A percentile compares a stretch with the other conserved stretches of the same genome.
Conservation (phyloP, 2,113 vertebrate genomes). For the Pimephales promelas region DNA sequence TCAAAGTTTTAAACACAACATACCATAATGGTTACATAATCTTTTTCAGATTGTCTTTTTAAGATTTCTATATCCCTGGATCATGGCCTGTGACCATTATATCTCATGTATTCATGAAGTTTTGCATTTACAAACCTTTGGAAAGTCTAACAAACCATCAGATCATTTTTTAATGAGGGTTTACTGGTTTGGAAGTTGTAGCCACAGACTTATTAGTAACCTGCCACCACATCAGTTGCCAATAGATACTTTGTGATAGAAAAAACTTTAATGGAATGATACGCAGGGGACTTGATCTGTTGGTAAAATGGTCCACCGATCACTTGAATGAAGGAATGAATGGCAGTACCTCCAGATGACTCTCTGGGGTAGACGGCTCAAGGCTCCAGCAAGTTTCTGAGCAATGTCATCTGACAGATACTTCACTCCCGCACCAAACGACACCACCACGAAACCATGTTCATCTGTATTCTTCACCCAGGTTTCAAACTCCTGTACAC, state of each 20-base stretch:
- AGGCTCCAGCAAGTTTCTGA: conserved; percentile 87
- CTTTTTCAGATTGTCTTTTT: not conserved
- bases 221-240: not conserved
- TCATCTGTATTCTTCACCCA: conserved; percentile 88
- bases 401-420: conserved; percentile 94
- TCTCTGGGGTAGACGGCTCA: conserved; percentile 88
- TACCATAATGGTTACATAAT: not conserved
- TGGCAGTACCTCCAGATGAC: conserved; percentile 92
- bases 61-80: too few species aligned
- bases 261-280: not conserved
- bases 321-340: not conserved
- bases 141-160: not conserved
- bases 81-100: not conserved
- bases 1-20: not conserved
- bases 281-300: not conserved
- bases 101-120: not conserved
- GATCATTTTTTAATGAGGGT: not conserved
- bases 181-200: not conserved
- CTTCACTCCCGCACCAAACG: conserved; percentile 96
- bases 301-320: not conserved
- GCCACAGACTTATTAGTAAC: not conserved
- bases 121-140: not conserved
- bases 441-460: conserved; percentile 93
- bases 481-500: conserved; percentile 82
- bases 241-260: not conserved